A percentile compares a stretch with the other conserved stretches of the same genome.
Evolutionary conservation across 2,113 vertebrate genomes (phyloP).

Genomic region (Scolopax mira): DNA sequence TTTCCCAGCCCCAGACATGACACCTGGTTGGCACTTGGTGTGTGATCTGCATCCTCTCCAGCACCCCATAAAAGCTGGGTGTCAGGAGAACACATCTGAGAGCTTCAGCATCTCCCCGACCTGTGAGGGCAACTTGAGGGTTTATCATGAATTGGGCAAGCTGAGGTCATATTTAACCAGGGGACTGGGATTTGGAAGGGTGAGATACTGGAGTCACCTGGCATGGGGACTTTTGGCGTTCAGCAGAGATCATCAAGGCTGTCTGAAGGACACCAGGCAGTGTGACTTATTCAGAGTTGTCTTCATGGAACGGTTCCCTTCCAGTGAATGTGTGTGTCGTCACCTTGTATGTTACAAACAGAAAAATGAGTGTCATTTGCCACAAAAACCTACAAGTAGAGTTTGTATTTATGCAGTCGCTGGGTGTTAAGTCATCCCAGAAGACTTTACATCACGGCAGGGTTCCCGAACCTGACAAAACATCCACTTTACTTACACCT

Average conservation of each 20-base stretch:
- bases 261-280: not conserved
- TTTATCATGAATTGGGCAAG: not conserved
- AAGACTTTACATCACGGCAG: not conserved
- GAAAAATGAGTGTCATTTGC: not conserved
- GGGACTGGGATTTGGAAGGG: not conserved
- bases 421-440: not conserved
- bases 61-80: not conserved
- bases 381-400: not conserved
- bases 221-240: not conserved
- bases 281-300: not conserved
- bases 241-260: not conserved
- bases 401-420: not conserved
- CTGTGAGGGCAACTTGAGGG: not conserved
- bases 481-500: not conserved
- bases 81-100: not conserved
- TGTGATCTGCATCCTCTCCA: not conserved
- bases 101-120: not conserved
- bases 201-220: not conserved
- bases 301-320: not conserved
- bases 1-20: not conserved
- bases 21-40: not conserved
- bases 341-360: not conserved
- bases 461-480: not conserved
- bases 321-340: not conserved
- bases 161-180: not conserved